Base-by-base conservation (phyloP, 2,113 vertebrate genomes). In the Protomyctophum bolini region DNA sequence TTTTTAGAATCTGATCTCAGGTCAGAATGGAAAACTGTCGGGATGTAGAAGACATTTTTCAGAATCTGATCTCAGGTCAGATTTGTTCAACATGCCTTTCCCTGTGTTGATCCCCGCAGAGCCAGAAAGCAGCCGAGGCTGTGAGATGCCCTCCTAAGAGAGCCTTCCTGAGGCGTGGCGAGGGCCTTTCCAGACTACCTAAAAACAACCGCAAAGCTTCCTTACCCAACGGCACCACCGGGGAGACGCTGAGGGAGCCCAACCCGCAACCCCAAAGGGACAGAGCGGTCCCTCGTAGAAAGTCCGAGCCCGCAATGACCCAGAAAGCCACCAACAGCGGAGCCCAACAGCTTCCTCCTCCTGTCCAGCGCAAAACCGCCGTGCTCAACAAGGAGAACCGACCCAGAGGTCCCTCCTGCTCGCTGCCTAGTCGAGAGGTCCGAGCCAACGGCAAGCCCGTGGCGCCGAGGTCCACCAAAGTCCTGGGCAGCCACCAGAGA, bases 101-200 rank as follows among this genome's bases (percentile, higher is more conserved):
- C 21, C 21, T 41, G 33, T 41, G 4, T 12, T n/a, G 5, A 0
- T 15, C 10, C 15, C 11, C 8, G 66, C 77, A 89, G 88, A 75
- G 29, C 52, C 69, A 58, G 70, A 73, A 77, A 28, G 70, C 67
- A 56, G 21, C 56, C 28, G 70, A 72, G 14, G 63, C 64, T 0
- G 64, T 21, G 0, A 93, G 83, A 80, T 77, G 72, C 10, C 85
- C 86, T 68, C 86, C 89, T 46, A 98, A 95, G 86, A 93, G 91
- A 51, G 90, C 94, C 3, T 99, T 98, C 79, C 91, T 98, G 74
- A 97, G 92, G 83, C 92, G 94, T 81, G 95, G 97, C 54, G 92
- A 97, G 83, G 97, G 97, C 51, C 93, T 98, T 83, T 89, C 84
- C 50, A 94, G 97, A 63, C 98, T 97, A 80, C 92, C 81, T 72